Base-by-base conservation (phyloP, 1,140 invertebrate genomes). In the Whitmania pigra region DNA sequence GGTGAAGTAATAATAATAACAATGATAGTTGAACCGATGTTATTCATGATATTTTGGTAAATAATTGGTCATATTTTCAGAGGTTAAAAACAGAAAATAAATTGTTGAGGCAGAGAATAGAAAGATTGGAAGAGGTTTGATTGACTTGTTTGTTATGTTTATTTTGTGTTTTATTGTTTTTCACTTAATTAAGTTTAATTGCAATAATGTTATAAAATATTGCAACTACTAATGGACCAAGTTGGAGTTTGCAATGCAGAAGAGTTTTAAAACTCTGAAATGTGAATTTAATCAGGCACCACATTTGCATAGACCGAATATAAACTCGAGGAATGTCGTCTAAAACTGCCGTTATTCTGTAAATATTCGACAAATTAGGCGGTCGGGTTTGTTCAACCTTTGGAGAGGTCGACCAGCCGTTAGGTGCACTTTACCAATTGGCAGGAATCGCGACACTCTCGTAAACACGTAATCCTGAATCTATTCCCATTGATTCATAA, bases 11-110 rank as follows among this genome's bases (percentile, higher is more conserved):
- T 15, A 49, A 17, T 49, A 49, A 49, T 49, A 49, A 49, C 15
- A 49, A 49, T 49, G 13, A 49, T 49, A 49, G 9, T 49, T 7
- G 2, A 7, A 11, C 9, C 13, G 43, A 17, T 49, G 15, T 15
- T 17, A 49, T 49, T 49, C 0, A 11, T 49, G 3, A 27, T 20
- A 63, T 31, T 63, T 63, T 63, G 11, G 13, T 31, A 63, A 13
- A 20, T 1, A 27, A 25, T 25, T 63, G 22, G 18, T 63, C 13
- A 1, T 31, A 27, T 25, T 68, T 67, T 53, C 86, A 97, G 87
- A 88, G 93, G 77, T 84, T 99, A 60, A 86, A 94, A 75, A 92
- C 93, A 73, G 96, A 99, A 82, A 99, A 99, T 80, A 88, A 92
- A 76, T 85, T 97, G 57, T 83, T 99, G 0, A 87, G 92, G 74